These are phyloP conservation scores for Cosmorhoe ocellata DNA, from an alignment of 2,888 invertebrate species.

Conservation along the genomic window DNA sequence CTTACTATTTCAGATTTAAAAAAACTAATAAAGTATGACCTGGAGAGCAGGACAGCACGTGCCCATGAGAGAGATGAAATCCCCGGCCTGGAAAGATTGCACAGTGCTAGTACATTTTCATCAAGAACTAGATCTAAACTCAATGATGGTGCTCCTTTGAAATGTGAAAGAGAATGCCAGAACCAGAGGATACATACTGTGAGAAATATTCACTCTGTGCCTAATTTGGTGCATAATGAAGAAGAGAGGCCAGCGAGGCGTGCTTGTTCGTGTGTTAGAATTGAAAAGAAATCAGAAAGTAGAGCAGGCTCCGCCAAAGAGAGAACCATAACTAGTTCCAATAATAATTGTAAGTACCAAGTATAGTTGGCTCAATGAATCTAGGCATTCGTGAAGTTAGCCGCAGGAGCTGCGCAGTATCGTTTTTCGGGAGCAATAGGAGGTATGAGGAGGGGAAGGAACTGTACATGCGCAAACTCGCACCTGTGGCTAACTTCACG, in stretches of 20 bases:
- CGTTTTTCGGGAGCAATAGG: no score
- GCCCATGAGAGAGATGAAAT: conserved; percentile 42
- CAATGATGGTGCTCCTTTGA: conserved; percentile 39
- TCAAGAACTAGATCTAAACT: conserved; percentile 65
- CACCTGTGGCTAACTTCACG: no score
- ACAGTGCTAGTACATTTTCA: conserved; percentile 75
- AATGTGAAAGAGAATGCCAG: conserved; percentile 57
- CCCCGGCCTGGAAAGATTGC: conserved; percentile 66
- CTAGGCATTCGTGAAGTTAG: no score
- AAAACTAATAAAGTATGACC: conserved; percentile 84
- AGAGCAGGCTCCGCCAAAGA: conserved; percentile 42
- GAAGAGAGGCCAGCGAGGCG: conserved; percentile 53
- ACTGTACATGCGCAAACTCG: no score
- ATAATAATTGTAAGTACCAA: conserved; percentile 71
- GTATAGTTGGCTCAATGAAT: no score
- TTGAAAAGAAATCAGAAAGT: conserved; percentile 50
- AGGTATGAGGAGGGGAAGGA: no score
- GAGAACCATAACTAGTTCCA: conserved; percentile 45
- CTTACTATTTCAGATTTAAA: conserved; percentile 82
- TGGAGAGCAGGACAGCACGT: conserved; percentile 55
- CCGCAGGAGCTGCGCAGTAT: no score
- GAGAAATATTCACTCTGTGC: conserved; percentile 61
- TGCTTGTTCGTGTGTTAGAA: conserved; percentile 65
- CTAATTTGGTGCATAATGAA: conserved; percentile 49
- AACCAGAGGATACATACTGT: conserved; percentile 34